phyloP scores from a whole-genome alignment of 2,113 vertebrate species.

The Dromas ardeola region DNA sequence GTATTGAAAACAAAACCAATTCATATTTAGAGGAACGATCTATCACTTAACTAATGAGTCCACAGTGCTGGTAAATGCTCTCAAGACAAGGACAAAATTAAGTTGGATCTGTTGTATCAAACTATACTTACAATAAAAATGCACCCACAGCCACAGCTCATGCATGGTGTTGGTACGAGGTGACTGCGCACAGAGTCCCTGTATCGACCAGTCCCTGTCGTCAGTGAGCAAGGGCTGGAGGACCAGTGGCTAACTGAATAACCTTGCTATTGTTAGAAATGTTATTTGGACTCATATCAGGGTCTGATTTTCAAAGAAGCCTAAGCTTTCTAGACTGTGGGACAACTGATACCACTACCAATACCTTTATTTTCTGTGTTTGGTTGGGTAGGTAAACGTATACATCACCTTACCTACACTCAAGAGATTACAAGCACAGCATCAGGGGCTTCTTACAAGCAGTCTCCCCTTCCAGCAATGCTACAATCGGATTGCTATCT shows the following conservation, averaged over 20 bases:
- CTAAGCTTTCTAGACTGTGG: not conserved
- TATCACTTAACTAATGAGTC: not conserved
- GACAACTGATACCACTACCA: not conserved
- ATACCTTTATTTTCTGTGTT: not conserved
- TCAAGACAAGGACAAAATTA: not conserved
- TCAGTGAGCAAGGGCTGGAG: not conserved
- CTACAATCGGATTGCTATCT: not conserved
- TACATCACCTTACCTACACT: not conserved
- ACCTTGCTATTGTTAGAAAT: not conserved
- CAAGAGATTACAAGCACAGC: not conserved
- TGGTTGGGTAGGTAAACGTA: not conserved
- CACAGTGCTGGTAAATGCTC: not conserved
- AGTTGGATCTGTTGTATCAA: not conserved
- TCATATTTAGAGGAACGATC: not conserved
- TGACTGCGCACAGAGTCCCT: not conserved
- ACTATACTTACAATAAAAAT: not conserved
- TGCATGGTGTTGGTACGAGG: not conserved
- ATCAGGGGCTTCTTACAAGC: not conserved
- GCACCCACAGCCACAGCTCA: not conserved
- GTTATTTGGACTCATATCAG: not conserved
- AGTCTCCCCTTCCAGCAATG: not conserved
- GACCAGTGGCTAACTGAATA: not conserved
- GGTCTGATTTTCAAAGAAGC: not conserved
- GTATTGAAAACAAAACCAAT: not conserved
- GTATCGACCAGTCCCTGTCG: fast-evolving